Evolutionary conservation across 2,888 invertebrate genomes (phyloP).

Genomic region (Athalia cordata): DNA sequence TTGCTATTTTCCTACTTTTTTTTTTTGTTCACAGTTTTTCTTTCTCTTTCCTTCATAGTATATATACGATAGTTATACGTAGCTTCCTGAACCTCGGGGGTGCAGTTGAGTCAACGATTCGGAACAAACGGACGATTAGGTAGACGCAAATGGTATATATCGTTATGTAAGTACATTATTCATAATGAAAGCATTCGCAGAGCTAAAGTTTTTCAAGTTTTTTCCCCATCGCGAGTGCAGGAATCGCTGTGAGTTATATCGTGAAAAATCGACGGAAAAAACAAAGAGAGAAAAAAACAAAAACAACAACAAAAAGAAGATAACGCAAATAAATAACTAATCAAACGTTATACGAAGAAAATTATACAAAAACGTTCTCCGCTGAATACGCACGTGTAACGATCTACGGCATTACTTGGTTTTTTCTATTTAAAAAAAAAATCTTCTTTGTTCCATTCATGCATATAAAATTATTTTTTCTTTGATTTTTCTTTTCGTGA

Average conservation of each 20-base stretch:
- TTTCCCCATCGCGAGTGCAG: too few relatives aligned
- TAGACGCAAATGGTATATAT: conserved; percentile 34
- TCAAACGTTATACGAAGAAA: too few relatives aligned
- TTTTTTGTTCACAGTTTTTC: conserved; percentile 40
- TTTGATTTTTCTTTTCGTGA: background rate
- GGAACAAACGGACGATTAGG: conserved; percentile 36
- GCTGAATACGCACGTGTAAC: background rate
- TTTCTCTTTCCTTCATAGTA: background rate
- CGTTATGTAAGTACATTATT: background rate
- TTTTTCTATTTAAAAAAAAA: too few relatives aligned
- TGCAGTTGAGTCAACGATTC: conserved; percentile 37
- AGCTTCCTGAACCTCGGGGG: conserved; percentile 36
- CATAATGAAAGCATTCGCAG: background rate
- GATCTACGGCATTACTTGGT: too few relatives aligned
- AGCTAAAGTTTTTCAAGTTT: background rate
- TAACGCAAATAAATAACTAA: too few relatives aligned
- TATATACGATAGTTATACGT: background rate
- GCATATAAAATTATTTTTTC: background rate
- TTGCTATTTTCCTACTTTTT: conserved; percentile 25
- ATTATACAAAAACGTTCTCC: background rate
- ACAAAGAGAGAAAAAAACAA: background rate
- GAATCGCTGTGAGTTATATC: too few relatives aligned
- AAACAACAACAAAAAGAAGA: too few relatives aligned
- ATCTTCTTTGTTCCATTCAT: too few relatives aligned
- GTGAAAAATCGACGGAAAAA: background rate